Evolutionary conservation across 2,113 vertebrate species (phyloP).

Genomic region (Pygoscelis adeliae): DNA sequence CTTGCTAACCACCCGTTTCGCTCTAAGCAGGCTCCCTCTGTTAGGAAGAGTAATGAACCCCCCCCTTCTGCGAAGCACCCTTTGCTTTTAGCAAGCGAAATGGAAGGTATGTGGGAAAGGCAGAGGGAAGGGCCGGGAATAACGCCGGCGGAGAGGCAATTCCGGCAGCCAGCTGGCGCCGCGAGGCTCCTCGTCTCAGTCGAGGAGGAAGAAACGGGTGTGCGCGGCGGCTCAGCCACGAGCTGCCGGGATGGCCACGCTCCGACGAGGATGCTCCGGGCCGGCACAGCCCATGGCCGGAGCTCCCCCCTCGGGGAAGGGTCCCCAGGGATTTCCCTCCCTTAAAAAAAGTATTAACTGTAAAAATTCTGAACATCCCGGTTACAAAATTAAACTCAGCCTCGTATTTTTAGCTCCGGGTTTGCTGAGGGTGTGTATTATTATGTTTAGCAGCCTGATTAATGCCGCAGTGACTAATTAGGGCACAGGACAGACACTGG

Average conservation of each 20-base stretch:
- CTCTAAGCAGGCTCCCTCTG: background rate
- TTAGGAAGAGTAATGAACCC: background rate
- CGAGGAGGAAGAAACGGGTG: background rate
- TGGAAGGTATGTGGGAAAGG: background rate
- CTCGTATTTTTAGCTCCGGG: background rate
- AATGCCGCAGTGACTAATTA: constrained; percentile 63
- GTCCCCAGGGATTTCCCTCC: background rate
- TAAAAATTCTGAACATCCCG: background rate
- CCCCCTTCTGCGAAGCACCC: background rate
- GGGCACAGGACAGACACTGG: constrained; percentile 34
- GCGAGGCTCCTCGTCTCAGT: background rate
- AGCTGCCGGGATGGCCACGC: background rate
- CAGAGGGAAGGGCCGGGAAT: background rate
- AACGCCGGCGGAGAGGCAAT: background rate
- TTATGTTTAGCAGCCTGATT: constrained; percentile 55
- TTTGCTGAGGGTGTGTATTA: background rate
- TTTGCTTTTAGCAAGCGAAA: background rate
- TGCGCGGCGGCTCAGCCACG: background rate
- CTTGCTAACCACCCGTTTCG: background rate
- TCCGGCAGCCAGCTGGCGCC: background rate
- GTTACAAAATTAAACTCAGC: constrained; percentile 1
- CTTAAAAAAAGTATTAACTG: background rate
- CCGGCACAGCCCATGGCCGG: fast-evolving
- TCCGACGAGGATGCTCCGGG: background rate
- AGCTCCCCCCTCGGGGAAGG: fast-evolving